phyloP scores from a whole-genome alignment of 2,113 vertebrate genomes.

The Catagonus wagneri region DNA sequence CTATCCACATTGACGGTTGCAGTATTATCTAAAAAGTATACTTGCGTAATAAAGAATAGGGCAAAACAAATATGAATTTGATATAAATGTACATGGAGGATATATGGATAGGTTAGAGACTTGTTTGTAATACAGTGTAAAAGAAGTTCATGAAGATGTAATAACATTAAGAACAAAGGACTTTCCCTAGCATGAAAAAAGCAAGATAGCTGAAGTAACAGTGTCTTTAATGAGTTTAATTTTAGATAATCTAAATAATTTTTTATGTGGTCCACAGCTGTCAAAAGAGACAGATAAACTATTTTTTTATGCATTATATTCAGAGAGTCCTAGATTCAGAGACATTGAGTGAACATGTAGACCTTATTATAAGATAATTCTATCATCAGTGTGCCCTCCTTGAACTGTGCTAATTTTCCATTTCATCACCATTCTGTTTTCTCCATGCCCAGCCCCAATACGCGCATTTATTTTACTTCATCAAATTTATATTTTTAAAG shows the following conservation, averaged over 20 bases:
- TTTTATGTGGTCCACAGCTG: not conserved
- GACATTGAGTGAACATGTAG: not conserved
- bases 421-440: not conserved
- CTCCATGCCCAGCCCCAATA: not conserved
- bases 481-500: not conserved
- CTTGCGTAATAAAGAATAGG: not conserved
- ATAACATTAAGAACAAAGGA: not conserved
- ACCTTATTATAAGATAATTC: not conserved
- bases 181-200: not conserved
- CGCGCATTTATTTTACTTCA: not conserved
- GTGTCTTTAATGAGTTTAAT: not conserved
- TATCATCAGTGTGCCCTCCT: not conserved
- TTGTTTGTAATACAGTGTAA: not conserved
- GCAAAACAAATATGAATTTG: not conserved
- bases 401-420: no score
- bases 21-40: not conserved
- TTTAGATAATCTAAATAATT: not conserved
- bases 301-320: not conserved
- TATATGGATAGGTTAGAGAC: not conserved
- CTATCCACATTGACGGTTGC: not conserved
- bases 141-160: not conserved
- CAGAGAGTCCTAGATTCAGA: not conserved
- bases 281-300: not conserved
- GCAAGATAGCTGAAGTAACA: not conserved
- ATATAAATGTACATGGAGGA: not conserved